Conservation (phyloP, 2,888 invertebrate species). For the Drosophila anceps region DNA sequence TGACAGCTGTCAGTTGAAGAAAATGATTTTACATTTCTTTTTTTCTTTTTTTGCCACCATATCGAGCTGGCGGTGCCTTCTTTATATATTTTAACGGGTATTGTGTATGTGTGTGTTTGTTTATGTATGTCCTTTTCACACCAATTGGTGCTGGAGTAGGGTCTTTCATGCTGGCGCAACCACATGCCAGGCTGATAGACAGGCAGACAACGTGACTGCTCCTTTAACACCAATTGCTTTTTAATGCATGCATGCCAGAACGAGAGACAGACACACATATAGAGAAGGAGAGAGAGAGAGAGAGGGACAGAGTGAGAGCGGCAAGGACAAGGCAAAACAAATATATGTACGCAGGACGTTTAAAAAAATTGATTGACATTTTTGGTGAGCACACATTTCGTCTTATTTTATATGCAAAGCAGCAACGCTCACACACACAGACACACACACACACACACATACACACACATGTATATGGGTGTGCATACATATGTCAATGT, state of each 20-base stretch:
- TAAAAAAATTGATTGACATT: constrained; percentile 80
- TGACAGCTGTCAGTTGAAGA: constrained; percentile 88
- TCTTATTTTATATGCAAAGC: constrained; percentile 77
- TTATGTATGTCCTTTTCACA: constrained; percentile 42
- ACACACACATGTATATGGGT: constrained; percentile 9
- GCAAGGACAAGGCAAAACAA: constrained; percentile 39
- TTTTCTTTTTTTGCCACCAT: constrained; percentile 22
- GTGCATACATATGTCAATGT: constrained; percentile 75
- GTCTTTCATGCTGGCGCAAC: constrained; percentile 17
- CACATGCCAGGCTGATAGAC: constrained; percentile 72
- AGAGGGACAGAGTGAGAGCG: neutral
- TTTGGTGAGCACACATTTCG: constrained; percentile 78
- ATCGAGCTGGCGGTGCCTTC: constrained; percentile 22
- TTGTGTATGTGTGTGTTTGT: constrained; percentile 15
- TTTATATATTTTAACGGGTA: constrained; percentile 45
- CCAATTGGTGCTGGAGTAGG: constrained; percentile 38
- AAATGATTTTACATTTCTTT: constrained; percentile 77
- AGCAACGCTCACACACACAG: constrained; percentile 43
- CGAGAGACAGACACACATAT: neutral
- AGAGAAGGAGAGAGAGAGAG: neutral
- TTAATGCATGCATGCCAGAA: constrained; percentile 75
- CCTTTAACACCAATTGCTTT: constrained; percentile 81
- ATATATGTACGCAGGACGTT: constrained; percentile 62
- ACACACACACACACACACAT: constrained; percentile 14
- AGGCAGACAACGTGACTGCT: constrained; percentile 78